Percentiles rank a stretch among this genome's conserved stretches.
phyloP scores from a whole-genome alignment of 2,113 vertebrate species.

The Eolophus roseicapilla region DNA sequence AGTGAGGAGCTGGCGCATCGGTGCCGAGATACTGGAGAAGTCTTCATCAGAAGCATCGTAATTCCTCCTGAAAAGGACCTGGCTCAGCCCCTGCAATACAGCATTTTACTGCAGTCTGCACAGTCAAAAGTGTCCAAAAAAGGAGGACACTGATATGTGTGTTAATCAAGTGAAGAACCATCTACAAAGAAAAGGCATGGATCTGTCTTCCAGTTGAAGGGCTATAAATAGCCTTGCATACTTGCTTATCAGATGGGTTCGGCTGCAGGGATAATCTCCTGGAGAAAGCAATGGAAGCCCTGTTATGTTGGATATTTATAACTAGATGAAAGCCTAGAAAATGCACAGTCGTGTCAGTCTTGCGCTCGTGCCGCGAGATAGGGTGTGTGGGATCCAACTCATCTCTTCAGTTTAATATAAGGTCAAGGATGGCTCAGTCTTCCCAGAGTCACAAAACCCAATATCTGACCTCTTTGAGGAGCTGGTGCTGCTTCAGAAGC shows the following conservation, averaged over 20 bases:
- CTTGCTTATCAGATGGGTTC: slow-evolving; percentile 68
- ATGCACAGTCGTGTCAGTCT: slow-evolving; percentile 45
- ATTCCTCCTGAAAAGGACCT: slow-evolving; percentile 30
- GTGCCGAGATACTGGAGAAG: background rate
- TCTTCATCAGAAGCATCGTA: background rate
- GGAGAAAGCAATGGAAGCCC: slow-evolving; percentile 65
- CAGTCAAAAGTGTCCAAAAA: slow-evolving; percentile 60
- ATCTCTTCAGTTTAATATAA: background rate
- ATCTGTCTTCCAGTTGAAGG: slow-evolving; percentile 66
- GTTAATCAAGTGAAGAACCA: slow-evolving; percentile 68
- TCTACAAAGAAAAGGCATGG: slow-evolving; percentile 67
- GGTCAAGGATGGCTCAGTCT: background rate
- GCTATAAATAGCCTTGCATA: slow-evolving; percentile 68
- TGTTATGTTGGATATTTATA: slow-evolving; percentile 68
- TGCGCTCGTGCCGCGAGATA: background rate
- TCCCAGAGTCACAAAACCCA: background rate
- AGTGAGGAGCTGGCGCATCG: background rate
- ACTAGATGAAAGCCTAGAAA: slow-evolving; percentile 63
- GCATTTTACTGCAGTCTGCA: slow-evolving; percentile 52
- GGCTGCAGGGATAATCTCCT: slow-evolving; percentile 66
- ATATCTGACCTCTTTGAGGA: background rate
- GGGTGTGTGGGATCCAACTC: background rate
- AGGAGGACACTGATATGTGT: slow-evolving; percentile 63
- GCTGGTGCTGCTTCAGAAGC: background rate
- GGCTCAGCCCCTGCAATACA: slow-evolving; percentile 63